Conservation (phyloP, 2,888 invertebrate species). For the Congeria kusceri region DNA sequence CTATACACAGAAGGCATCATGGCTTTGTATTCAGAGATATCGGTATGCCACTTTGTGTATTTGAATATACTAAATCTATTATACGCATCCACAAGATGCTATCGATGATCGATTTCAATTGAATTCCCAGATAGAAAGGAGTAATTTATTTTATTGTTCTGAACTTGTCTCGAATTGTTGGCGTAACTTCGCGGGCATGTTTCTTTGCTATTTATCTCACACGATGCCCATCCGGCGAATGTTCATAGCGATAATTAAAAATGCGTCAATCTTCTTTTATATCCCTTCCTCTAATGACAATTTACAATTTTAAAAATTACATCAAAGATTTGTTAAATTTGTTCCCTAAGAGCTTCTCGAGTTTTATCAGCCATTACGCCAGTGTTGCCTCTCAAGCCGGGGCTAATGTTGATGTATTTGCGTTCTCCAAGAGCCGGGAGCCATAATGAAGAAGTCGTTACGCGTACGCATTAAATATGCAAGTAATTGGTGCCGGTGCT, state of each 20-base stretch:
- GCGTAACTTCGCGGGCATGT: too few species aligned
- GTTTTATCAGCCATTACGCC: slow-evolving; percentile 37
- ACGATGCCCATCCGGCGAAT: slow-evolving; percentile 4
- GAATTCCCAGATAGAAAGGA: too few species aligned
- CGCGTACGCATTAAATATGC: background rate
- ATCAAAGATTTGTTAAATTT: slow-evolving; percentile 53
- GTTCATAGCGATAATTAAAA: slow-evolving; percentile 39
- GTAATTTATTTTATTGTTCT: too few species aligned
- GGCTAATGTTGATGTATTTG: slow-evolving; percentile 15
- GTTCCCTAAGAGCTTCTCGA: slow-evolving; percentile 38
- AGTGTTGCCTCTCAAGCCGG: slow-evolving; percentile 25
- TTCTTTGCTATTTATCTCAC: slow-evolving; percentile 23
- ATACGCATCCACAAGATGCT: too few species aligned
- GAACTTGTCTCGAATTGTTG: too few species aligned
- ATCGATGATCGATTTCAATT: too few species aligned
- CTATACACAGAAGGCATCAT: too few species aligned
- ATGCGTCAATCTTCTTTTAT: slow-evolving; percentile 47
- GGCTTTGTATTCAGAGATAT: too few species aligned
- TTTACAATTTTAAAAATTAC: slow-evolving; percentile 50
- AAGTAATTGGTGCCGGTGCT: too few species aligned
- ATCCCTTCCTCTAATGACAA: slow-evolving; percentile 37
- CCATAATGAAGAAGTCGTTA: slow-evolving; percentile 16
- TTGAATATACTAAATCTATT: too few species aligned
- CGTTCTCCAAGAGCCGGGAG: slow-evolving; percentile 10
- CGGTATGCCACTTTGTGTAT: too few species aligned